phyloP scores from a whole-genome alignment of 2,888 invertebrate genomes.

The Papilio elwesi region DNA sequence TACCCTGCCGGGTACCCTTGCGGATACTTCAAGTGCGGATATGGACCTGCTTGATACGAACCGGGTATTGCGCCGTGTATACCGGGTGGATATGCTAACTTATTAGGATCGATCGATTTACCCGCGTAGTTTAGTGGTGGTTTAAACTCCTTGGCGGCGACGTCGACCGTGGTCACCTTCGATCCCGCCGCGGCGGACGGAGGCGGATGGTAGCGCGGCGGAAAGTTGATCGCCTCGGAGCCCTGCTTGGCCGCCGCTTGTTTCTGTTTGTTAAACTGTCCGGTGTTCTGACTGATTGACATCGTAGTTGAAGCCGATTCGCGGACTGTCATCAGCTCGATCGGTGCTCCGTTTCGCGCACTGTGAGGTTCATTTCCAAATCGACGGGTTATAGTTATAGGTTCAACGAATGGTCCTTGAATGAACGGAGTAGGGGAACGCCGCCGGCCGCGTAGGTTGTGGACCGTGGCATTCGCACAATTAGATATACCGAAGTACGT shows the following conservation, averaged over 20 bases:
- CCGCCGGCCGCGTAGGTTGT: conserved; percentile 80
- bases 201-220: conserved; percentile 92
- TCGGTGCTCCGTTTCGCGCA: conserved; percentile 57
- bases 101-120: conserved; percentile 70
- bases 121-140: conserved; percentile 61
- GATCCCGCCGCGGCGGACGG: conserved; percentile 86
- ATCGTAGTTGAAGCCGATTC: conserved; percentile 66
- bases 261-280: conserved; percentile 79
- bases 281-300: conserved; percentile 81
- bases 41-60: conserved; percentile 67
- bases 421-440: conserved; percentile 78
- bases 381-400: conserved; percentile 63
- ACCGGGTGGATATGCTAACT: conserved; percentile 68
- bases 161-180: conserved; percentile 86
- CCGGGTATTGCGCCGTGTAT: conserved; percentile 59
- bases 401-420: conserved; percentile 82
- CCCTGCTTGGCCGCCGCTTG: conserved; percentile 83
- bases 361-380: conserved; percentile 66
- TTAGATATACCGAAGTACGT: conserved; percentile 57
- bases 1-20: conserved; percentile 73
- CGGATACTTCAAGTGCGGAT: conserved; percentile 69
- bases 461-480: conserved; percentile 82
- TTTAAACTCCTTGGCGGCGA: conserved; percentile 78
- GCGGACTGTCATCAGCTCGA: conserved; percentile 64
- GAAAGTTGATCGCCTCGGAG: conserved; percentile 84